A percentile compares a stretch with the other conserved stretches of the same genome.
These are phyloP conservation scores for Cottus gobio DNA, from an alignment of 2,113 vertebrate genomes.

Conservation along the genomic window DNA sequence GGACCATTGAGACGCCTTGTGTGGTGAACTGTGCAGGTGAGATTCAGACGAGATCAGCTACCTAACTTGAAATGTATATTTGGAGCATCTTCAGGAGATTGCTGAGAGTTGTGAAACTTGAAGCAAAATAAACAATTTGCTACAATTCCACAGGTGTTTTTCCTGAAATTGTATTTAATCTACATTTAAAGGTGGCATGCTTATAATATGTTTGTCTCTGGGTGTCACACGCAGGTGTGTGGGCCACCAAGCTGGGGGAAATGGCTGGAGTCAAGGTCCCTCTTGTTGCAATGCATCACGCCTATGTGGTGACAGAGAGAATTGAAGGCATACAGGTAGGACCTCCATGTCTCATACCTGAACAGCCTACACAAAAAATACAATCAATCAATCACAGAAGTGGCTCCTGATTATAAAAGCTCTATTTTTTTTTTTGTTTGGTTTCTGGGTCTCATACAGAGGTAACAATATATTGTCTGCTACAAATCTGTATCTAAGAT, in stretches of 20 bases:
- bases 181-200: neutral
- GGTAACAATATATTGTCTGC: neutral
- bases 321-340: constrained; percentile 96
- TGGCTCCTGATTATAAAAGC: neutral
- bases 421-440: neutral
- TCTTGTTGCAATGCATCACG: constrained; percentile 93
- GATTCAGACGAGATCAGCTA: neutral
- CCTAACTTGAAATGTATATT: neutral
- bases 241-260: constrained; percentile 88
- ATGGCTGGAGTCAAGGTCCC: constrained; percentile 95
- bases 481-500: neutral
- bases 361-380: neutral
- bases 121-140: neutral
- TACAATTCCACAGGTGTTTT: neutral
- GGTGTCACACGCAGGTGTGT: constrained; percentile 85
- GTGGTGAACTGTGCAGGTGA: constrained; percentile 97
- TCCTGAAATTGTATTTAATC: neutral
- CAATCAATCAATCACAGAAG: neutral
- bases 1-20: constrained; percentile 90
- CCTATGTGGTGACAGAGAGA: constrained; percentile 95
- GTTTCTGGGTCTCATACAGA: neutral
- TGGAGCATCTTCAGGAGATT: neutral
- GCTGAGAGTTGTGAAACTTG: neutral
- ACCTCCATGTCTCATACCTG: too few species aligned
- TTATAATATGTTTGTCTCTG: neutral